Base-by-base conservation (phyloP, 2,797 vertebrate genomes). In the Notamacropus eugenii region DNA sequence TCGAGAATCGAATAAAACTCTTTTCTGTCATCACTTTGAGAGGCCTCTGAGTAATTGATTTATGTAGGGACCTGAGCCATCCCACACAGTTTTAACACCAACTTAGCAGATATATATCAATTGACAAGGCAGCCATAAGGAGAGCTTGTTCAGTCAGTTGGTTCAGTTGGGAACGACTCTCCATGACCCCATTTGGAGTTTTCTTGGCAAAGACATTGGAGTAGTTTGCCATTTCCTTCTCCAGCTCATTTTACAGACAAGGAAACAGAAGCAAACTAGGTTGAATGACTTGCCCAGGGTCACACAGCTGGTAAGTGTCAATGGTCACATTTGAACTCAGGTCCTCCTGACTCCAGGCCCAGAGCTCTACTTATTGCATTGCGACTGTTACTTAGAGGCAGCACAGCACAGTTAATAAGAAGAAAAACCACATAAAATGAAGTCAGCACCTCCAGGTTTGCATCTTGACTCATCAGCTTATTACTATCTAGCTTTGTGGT, bases 81-180 rank as follows among this genome's bases (percentile, higher is more conserved):
- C n/a, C n/a, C n/a, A n/a, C n/a, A n/a, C n/a, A n/a, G n/a, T n/a
- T n/a, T n/a, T n/a, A 94, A 93, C n/a, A 92, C 62, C 12, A 5
- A 62, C 52, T 95, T 96, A 40, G 82, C 97, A 96, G 94, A 91
- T 55, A 90, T 22, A 90, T 31, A 28, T 92, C 58, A 94, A 92
- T 29, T 9, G 54, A 29, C 93, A 90, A 91, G 95, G 56, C 16
- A 50, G 58, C 0, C 1, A 0, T 56, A 91, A 92, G 59, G 55
- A 92, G 24, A 9, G 27, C 55, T 67, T 67, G 14, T 67, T n/a
- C 5, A 14, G 8, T 6, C 5, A 14, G 8, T 6, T n/a, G 62
- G 2, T 67, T 67, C 31, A 67, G 4, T 67, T 0, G 4, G 34
- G 31, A 62, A 31, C 2, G 4, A 62, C 3, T 62, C 31, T 34